Evolutionary conservation across 2,888 invertebrate species (phyloP), one percentile per base, ranked within the genome.

Genomic region (Hypsopygia costalis): DNA sequence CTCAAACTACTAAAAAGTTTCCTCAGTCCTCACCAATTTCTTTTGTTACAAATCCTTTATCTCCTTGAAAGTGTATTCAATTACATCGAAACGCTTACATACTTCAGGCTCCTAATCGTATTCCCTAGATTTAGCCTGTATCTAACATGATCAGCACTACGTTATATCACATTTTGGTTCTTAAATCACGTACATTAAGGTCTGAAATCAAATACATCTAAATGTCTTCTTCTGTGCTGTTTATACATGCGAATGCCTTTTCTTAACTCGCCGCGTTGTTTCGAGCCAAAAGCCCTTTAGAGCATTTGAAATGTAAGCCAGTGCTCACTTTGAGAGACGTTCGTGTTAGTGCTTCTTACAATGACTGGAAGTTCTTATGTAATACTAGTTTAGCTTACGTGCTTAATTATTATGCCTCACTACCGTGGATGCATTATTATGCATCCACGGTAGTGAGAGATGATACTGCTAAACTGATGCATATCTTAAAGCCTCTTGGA

Each of bases 101-200:
- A 27, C 25, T 12, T 35, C 35, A 35, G 25, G 27, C 35, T 12
- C 12, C 25, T 12, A 12, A 35, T 11, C 34, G 22, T 11, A 27
- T 35, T 34, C 11, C 11, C 27, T 35, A 35, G 35, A 35, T 35
- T 27, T 35, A 8, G 35, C 35, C 25, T 35, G 25, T 27, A 35
- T 35, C 27, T 35, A 35, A 25, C 25, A 27, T 11, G n/a, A n/a
- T n/a, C n/a, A n/a, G n/a, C n/a, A n/a, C n/a, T n/a, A n/a, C n/a
- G n/a, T n/a, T n/a, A n/a, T n/a, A 11, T 35, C 3, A 16, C 2
- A 16, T 3, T 16, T 35, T 35, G 27, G 27, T 25, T 27, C 35
- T 27, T 27, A 12, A 11, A 16, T 16, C 16, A 16, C n/a, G 4
- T 16, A 16, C 16, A 16, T 2, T 16, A 16, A 16, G 4, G 16